A percentile compares a stretch with the other conserved stretches of the same genome.
Conservation (phyloP, 2,797 vertebrate species). For the Paedocypris micromegethes region DNA sequence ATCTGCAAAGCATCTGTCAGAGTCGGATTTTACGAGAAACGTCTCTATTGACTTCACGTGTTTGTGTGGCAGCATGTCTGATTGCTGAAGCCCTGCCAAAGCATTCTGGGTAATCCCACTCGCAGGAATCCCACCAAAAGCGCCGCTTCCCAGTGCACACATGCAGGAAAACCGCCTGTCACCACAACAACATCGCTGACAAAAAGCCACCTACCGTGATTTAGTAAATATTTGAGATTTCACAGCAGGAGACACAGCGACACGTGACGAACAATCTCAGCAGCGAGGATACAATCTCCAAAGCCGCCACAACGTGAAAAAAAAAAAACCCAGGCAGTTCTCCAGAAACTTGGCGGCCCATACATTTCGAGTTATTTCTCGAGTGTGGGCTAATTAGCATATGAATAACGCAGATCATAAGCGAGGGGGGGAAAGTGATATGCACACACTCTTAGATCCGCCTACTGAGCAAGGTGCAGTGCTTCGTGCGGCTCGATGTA, state of each 20-base stretch:
- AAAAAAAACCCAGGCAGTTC: neutral
- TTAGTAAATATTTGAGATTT: constrained; percentile 39
- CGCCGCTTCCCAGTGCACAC: constrained; percentile 39
- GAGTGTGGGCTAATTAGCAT: constrained; percentile 20
- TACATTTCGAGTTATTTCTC: constrained; percentile 2
- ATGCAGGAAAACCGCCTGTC: constrained; percentile 46
- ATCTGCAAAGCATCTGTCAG: constrained; percentile 67
- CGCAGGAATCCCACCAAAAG: constrained; percentile 29
- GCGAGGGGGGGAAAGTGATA: constrained; percentile 1
- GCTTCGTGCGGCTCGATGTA: constrained; percentile 20
- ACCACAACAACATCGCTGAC: constrained; percentile 32
- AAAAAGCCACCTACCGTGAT: constrained; percentile 40
- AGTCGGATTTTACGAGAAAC: constrained; percentile 66
- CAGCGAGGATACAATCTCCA: constrained; percentile 1
- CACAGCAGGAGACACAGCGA: constrained; percentile 1
- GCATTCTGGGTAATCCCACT: constrained; percentile 41
- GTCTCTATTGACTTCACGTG: constrained; percentile 73
- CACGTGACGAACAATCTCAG: too few relatives aligned
- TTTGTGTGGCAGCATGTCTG: constrained; percentile 73
- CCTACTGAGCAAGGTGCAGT: neutral
- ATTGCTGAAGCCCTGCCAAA: constrained; percentile 64
- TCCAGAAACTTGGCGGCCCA: neutral
- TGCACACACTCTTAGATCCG: constrained; percentile 3
- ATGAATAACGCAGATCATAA: constrained; percentile 12
- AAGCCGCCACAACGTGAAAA: neutral